Percentiles rank a stretch among this genome's conserved stretches.
Conservation (phyloP, 1,140 invertebrate genomes). For the Macrotrachela quadricornifera region DNA sequence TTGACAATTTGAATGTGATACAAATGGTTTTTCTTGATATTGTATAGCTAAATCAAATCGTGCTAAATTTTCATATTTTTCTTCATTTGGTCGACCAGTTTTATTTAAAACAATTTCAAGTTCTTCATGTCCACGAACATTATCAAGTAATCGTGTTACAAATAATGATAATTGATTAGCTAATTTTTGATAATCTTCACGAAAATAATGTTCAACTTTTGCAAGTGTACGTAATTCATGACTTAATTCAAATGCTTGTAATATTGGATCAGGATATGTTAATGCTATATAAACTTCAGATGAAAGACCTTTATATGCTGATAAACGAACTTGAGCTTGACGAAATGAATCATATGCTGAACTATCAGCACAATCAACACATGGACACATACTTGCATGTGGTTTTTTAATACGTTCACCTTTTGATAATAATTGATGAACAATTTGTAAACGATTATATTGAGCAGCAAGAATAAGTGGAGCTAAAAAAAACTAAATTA, state of each 20-base stretch:
- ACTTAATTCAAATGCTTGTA: constrained; percentile 39
- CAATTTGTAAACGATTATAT: constrained; percentile 26
- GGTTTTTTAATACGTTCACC: constrained; percentile 31
- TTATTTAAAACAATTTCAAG: constrained; percentile 22
- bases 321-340: constrained; percentile 16
- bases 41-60: constrained; percentile 22
- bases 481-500: constrained; percentile 19
- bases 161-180: constrained; percentile 31
- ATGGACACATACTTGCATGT: constrained; percentile 38
- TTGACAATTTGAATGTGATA: constrained; percentile 28
- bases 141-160: constrained; percentile 20
- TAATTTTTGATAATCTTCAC: constrained; percentile 35
- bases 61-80: constrained; percentile 22
- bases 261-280: constrained; percentile 41
- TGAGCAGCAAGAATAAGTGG: constrained; percentile 27
- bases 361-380: constrained; percentile 34
- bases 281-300: constrained; percentile 40
- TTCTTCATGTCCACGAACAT: constrained; percentile 22
- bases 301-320: constrained; percentile 22
- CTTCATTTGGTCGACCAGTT: constrained; percentile 14
- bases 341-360: constrained; percentile 20
- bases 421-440: constrained; percentile 22
- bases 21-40: constrained; percentile 27
- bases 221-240: constrained; percentile 30
- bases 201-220: constrained; percentile 9